phyloP scores from a whole-genome alignment of 1,140 invertebrate genomes.

The Brachystomella parvula region DNA sequence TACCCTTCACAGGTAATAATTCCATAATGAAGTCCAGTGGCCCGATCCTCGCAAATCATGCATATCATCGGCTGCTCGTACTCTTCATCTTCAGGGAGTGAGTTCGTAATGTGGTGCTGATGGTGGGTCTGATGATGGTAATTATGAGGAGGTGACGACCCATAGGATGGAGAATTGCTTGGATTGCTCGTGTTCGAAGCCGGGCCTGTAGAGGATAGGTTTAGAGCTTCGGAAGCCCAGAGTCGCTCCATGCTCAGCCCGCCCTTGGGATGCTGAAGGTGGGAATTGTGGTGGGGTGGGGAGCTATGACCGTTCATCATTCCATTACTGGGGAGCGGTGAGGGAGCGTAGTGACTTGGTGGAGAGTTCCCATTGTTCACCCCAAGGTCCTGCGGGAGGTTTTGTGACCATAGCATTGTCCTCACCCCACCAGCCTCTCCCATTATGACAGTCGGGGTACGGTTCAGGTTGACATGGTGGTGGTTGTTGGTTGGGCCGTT shows the following conservation, averaged over 20 bases:
- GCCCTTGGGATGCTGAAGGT: conserved; percentile 21
- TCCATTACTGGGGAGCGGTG: background rate
- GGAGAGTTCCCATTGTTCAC: conserved; percentile 12
- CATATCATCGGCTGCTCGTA: conserved; percentile 92
- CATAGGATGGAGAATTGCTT: background rate
- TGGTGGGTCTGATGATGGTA: background rate
- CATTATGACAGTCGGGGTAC: conserved; percentile 71
- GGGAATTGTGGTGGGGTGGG: background rate
- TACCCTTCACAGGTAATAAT: conserved; percentile 95
- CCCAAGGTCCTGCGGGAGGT: conserved; percentile 36
- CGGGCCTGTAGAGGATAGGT: conserved; percentile 40
- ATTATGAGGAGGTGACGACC: background rate
- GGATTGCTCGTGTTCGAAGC: conserved; percentile 19
- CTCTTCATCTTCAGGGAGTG: conserved; percentile 52
- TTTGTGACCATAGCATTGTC: conserved; percentile 78
- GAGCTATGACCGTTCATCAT: background rate
- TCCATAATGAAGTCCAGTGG: conserved; percentile 93
- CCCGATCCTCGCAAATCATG: conserved; percentile 96
- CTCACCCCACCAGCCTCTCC: conserved; percentile 73
- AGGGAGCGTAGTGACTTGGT: background rate
- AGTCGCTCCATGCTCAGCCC: conserved; percentile 83
- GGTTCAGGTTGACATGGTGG: conserved; percentile 36
- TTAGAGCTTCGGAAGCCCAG: conserved; percentile 55
- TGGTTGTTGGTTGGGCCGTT: conserved; percentile 17
- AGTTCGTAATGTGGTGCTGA: background rate